phyloP scores from a whole-genome alignment of 2,888 invertebrate species.

The Bombyx huttoni region DNA sequence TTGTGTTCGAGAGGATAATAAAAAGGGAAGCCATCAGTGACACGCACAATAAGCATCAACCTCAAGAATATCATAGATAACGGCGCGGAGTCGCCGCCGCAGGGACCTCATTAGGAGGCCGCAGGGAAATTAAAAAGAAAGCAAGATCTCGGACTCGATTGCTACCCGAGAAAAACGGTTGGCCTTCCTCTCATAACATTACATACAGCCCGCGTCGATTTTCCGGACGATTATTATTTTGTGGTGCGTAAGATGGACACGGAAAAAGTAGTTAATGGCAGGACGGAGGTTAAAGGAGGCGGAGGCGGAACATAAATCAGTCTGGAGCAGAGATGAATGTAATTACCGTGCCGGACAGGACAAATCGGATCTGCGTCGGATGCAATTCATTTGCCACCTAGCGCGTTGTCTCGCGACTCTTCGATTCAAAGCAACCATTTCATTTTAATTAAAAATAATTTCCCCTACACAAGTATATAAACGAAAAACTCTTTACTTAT shows the following conservation, averaged over 20 bases:
- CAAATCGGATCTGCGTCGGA: constrained; percentile 34
- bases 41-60: constrained; percentile 74
- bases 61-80: constrained; percentile 74
- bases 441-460: background rate
- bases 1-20: constrained; percentile 72
- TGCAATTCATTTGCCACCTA: constrained; percentile 19
- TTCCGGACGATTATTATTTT: constrained; percentile 73
- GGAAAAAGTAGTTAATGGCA: constrained; percentile 60
- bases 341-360: constrained; percentile 42
- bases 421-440: constrained; percentile 2
- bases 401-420: constrained; percentile 5
- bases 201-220: constrained; percentile 69
- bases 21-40: constrained; percentile 72
- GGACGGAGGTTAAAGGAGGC: constrained; percentile 32
- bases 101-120: constrained; percentile 71
- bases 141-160: constrained; percentile 71
- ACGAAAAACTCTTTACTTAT: too few relatives aligned
- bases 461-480: too few relatives aligned
- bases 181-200: constrained; percentile 70
- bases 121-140: constrained; percentile 74
- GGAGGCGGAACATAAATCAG: constrained; percentile 44
- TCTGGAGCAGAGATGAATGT: constrained; percentile 51
- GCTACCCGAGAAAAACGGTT: constrained; percentile 59
- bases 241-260: constrained; percentile 66
- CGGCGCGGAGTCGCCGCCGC: constrained; percentile 51